These are phyloP conservation scores for Caenorhabditis afra DNA, from an alignment of 2,888 invertebrate genomes.

Conservation along the genomic window DNA sequence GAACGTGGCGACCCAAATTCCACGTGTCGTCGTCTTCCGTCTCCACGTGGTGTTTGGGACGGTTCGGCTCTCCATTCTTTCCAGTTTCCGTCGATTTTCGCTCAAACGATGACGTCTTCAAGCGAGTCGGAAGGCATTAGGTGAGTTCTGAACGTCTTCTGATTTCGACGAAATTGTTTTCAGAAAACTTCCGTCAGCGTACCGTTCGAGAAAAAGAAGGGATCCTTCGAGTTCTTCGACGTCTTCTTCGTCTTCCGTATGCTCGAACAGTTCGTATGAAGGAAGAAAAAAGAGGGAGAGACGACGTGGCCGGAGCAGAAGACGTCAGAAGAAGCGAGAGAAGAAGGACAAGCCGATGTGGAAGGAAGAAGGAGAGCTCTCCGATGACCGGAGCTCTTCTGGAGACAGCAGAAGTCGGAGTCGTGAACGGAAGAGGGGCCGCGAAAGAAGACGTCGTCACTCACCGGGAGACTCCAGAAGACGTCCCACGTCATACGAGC, in stretches of 20 bases:
- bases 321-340: conserved; percentile 4
- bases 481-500: no score
- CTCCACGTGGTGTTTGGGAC: no score
- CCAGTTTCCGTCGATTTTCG: neutral
- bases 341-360: conserved; percentile 53
- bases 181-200: conserved; percentile 33
- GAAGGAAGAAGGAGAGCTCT: conserved; percentile 47
- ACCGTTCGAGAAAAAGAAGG: conserved; percentile 18
- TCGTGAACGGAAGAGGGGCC: conserved; percentile 10
- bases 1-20: neutral
- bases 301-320: neutral
- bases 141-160: neutral
- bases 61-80: neutral
- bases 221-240: conserved; percentile 15
- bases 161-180: neutral
- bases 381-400: neutral
- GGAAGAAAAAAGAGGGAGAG: neutral
- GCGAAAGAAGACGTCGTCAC: neutral
- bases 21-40: neutral
- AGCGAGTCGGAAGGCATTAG: conserved; percentile 23
- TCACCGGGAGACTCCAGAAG: neutral
- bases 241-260: no score
- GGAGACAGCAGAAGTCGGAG: conserved; percentile 17
- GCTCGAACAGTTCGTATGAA: conserved; percentile 1
- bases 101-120: conserved; percentile 1